These are phyloP conservation scores for Manis javanica DNA, from an alignment of 2,797 vertebrate genomes.

Conservation along the genomic window DNA sequence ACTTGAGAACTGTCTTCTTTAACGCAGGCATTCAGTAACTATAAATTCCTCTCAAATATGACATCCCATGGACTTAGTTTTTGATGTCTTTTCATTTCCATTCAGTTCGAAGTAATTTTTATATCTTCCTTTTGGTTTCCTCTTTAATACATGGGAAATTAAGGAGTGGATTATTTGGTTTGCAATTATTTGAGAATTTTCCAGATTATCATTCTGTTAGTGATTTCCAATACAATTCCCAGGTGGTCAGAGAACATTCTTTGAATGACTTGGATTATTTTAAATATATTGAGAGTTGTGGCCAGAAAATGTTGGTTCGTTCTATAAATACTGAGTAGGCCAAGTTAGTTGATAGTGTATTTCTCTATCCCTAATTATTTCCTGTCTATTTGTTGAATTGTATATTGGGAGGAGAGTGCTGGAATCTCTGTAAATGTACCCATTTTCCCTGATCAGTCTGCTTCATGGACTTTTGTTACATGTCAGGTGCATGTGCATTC, in stretches of 20 bases:
- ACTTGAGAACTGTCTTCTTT: neutral
- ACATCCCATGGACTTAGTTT: too few species aligned
- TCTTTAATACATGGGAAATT: neutral
- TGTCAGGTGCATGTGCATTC: neutral
- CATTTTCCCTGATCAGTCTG: too few species aligned
- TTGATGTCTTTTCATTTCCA: neutral
- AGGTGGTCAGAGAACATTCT: neutral
- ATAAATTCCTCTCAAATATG: neutral
- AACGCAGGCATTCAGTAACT: accelerated
- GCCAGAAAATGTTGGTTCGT: neutral
- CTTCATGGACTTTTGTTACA: neutral
- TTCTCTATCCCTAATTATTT: neutral
- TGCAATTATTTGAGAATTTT: neutral
- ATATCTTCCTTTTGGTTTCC: neutral
- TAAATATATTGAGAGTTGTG: neutral
- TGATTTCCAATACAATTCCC: neutral
- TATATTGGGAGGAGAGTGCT: neutral
- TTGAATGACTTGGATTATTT: neutral
- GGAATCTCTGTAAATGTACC: neutral
- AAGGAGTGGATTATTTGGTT: neutral
- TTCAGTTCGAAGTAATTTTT: neutral
- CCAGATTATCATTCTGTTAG: neutral
- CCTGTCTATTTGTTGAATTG: neutral
- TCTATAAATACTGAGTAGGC: neutral
- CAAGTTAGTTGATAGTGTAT: neutral